phyloP scores from a whole-genome alignment of 2,113 vertebrate genomes.

The Excalfactoria chinensis region DNA sequence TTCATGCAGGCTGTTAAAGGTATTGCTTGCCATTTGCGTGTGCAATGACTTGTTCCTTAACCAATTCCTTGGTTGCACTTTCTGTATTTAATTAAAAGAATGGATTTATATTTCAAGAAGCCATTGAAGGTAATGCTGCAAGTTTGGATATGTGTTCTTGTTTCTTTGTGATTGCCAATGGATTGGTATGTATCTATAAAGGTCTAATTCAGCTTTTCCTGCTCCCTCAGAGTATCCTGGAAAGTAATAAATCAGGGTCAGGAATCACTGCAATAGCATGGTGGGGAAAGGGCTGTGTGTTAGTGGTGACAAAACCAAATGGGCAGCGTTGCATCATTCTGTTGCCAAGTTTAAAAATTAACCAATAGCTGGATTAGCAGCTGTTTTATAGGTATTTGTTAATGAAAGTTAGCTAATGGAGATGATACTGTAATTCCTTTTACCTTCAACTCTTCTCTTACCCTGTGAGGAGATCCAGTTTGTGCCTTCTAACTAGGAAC shows the following conservation, averaged over 20 bases:
- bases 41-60: neutral
- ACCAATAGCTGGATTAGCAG: neutral
- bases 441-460: neutral
- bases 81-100: neutral
- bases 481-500: neutral
- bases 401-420: neutral
- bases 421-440: conserved; percentile 1
- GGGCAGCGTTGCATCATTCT: neutral
- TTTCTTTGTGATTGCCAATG: neutral
- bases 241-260: conserved; percentile 5
- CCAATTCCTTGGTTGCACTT: neutral
- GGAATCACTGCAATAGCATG: neutral
- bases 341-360: conserved; percentile 19
- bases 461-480: neutral
- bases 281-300: neutral
- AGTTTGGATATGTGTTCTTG: neutral
- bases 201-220: neutral
- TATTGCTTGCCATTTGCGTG: accelerated
- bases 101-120: neutral
- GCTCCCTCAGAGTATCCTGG: neutral
- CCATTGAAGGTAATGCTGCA: neutral
- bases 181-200: neutral
- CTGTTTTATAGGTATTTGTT: neutral
- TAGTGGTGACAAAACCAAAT: neutral
- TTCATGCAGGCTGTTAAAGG: neutral